These are phyloP conservation scores for Oncopodura yosiiana DNA, from an alignment of 1,140 invertebrate genomes.

Conservation along the genomic window DNA sequence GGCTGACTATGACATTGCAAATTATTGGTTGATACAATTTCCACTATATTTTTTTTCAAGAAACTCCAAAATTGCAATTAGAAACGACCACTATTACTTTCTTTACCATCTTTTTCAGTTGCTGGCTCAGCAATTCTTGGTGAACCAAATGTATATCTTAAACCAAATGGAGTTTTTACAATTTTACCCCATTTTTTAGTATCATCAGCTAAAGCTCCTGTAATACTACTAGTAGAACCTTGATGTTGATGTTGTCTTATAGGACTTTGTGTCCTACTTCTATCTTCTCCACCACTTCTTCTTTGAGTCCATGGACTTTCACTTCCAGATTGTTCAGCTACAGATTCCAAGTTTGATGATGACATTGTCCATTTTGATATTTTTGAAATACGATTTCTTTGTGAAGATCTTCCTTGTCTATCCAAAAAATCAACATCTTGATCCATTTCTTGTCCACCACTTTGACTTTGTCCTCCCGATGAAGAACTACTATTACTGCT, in stretches of 20 bases:
- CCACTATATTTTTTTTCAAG: too few species aligned
- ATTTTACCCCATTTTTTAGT: slow-evolving; percentile 33
- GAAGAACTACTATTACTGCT: too few species aligned
- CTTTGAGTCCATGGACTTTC: slow-evolving; percentile 30
- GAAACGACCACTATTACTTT: too few species aligned
- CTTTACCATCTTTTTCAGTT: too few species aligned
- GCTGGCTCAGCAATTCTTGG: slow-evolving; percentile 5
- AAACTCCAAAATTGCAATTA: too few species aligned
- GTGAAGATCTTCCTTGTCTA: slow-evolving; percentile 62
- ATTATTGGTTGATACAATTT: too few species aligned
- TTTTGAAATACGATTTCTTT: slow-evolving; percentile 43
- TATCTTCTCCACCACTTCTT: slow-evolving; percentile 12
- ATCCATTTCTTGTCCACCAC: slow-evolving; percentile 14
- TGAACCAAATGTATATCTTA: slow-evolving; percentile 34
- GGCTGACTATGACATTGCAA: too few species aligned
- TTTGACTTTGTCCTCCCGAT: background rate
- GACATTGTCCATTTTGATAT: slow-evolving; percentile 30
- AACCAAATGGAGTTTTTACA: slow-evolving; percentile 35
- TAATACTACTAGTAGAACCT: slow-evolving; percentile 1
- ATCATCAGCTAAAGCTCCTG: background rate
- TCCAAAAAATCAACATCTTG: slow-evolving; percentile 47
- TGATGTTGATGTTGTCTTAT: background rate
- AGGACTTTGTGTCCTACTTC: background rate
- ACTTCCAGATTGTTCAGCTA: slow-evolving; percentile 25
- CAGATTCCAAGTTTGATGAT: slow-evolving; percentile 27